Evolutionary conservation across 1,140 invertebrate genomes (phyloP).

Genomic region (Aphidius ervi): DNA sequence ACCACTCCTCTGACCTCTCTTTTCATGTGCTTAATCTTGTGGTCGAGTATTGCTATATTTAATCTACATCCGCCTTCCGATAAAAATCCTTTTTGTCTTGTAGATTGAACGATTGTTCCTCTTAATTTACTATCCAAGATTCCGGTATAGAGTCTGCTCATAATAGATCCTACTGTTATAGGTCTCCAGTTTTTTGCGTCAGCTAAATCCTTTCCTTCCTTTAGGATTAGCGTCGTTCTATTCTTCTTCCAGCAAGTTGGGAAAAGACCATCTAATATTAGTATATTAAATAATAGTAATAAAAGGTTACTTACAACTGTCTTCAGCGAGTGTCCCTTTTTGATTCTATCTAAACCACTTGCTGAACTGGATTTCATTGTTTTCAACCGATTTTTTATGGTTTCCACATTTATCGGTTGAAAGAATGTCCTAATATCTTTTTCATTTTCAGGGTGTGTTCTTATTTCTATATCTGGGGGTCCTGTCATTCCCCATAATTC

Average conservation of each 20-base stretch:
- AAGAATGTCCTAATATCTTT: too few relatives aligned
- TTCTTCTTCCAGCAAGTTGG: conserved; percentile 30
- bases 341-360: conserved; percentile 20
- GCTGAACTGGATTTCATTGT: conserved; percentile 14
- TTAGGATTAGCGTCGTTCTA: conserved; percentile 32
- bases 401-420: not conserved
- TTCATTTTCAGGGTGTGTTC: too few relatives aligned
- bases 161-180: conserved; percentile 27
- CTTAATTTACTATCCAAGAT: conserved; percentile 28
- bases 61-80: conserved; percentile 25
- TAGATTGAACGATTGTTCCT: conserved; percentile 4
- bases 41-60: conserved; percentile 24
- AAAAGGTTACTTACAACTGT: not conserved
- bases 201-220: conserved; percentile 24
- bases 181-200: conserved; percentile 29
- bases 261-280: conserved; percentile 16
- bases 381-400: conserved; percentile 6
- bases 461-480: not conserved
- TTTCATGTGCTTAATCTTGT: conserved; percentile 16
- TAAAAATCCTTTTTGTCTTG: conserved; percentile 32
- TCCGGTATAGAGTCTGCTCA: conserved; percentile 26
- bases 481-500: conserved; percentile 12
- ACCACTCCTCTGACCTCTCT: conserved; percentile 9
- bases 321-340: conserved; percentile 11
- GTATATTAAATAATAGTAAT: conserved; percentile 15